Conservation (phyloP, 2,888 invertebrate species). For the Noctuana brunneofusca region DNA sequence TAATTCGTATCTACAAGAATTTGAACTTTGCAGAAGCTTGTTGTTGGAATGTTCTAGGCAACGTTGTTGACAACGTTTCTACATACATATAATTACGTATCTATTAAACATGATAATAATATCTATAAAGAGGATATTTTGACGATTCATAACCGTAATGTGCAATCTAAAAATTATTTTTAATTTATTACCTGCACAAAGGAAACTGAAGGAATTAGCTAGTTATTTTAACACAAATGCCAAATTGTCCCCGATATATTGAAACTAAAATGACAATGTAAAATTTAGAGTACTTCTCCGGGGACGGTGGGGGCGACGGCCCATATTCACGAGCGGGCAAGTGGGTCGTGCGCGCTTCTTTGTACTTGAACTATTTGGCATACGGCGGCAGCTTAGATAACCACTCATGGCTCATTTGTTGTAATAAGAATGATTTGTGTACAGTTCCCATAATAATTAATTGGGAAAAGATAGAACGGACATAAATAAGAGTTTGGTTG, state of each 20-base stretch:
- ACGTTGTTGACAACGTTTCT: too few relatives aligned
- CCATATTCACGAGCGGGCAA: slow-evolving; percentile 1
- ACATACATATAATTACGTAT: too few relatives aligned
- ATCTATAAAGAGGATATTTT: too few relatives aligned
- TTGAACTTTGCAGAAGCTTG: too few relatives aligned
- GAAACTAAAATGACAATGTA: background rate
- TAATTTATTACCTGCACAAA: too few relatives aligned
- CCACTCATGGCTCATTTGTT: slow-evolving; percentile 11
- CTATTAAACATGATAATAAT: too few relatives aligned
- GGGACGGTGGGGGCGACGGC: background rate
- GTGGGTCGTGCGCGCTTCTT: slow-evolving; percentile 26
- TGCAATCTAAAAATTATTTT: too few relatives aligned
- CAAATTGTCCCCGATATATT: background rate
- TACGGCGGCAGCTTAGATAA: slow-evolving; percentile 23
- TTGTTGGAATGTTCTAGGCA: too few relatives aligned
- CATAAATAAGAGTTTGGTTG: too few relatives aligned
- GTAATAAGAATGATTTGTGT: slow-evolving; percentile 15
- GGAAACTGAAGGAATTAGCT: too few relatives aligned
- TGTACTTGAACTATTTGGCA: slow-evolving; percentile 33
- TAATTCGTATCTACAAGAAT: too few relatives aligned
- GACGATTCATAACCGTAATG: too few relatives aligned
- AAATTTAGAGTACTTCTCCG: background rate
- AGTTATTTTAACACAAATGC: background rate
- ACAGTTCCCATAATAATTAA: background rate
- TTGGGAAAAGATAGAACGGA: background rate